A percentile compares a stretch with the other conserved stretches of the same genome.
phyloP scores from a whole-genome alignment of 2,888 invertebrate genomes.

The Hedychridium roseum region DNA sequence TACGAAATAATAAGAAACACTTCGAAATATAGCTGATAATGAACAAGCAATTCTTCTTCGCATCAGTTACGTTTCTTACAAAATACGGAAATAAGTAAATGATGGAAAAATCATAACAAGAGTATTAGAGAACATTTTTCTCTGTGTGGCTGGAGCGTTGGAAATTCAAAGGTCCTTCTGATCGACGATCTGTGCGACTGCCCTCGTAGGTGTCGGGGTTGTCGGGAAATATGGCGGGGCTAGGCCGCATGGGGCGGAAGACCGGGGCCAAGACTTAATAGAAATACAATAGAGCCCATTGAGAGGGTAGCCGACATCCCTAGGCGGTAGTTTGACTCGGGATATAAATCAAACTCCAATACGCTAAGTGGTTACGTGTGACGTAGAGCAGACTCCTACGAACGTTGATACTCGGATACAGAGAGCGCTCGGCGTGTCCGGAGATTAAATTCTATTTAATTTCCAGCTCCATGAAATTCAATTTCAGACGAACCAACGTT shows the following conservation, averaged over 20 bases:
- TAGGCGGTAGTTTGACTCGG: conserved; percentile 54
- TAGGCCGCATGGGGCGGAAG: conserved; percentile 28
- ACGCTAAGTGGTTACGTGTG: conserved; percentile 63
- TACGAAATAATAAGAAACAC: no score
- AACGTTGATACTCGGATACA: not conserved
- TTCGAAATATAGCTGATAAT: no score
- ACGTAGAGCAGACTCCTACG: conserved; percentile 58
- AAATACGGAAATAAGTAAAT: no score
- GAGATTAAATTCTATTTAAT: conserved; percentile 62
- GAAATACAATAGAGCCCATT: conserved; percentile 58
- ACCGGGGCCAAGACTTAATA: conserved; percentile 49
- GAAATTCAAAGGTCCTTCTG: not conserved
- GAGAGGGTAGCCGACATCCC: conserved; percentile 51
- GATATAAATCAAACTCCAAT: conserved; percentile 64
- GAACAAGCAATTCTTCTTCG: no score
- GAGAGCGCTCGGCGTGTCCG: conserved; percentile 22
- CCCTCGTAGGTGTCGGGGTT: not conserved
- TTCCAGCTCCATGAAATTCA: conserved; percentile 39
- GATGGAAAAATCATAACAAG: no score
- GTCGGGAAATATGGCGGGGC: conserved; percentile 30
- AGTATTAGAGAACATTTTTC: not conserved
- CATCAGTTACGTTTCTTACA: no score
- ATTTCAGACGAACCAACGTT: conserved; percentile 18
- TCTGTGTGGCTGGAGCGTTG: not conserved
- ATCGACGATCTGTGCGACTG: conserved; percentile 6